Percentiles rank a stretch among this genome's conserved stretches.
These are phyloP conservation scores for Penaeus indicus DNA, from an alignment of 1,140 invertebrate genomes.

Conservation along the genomic window DNA sequence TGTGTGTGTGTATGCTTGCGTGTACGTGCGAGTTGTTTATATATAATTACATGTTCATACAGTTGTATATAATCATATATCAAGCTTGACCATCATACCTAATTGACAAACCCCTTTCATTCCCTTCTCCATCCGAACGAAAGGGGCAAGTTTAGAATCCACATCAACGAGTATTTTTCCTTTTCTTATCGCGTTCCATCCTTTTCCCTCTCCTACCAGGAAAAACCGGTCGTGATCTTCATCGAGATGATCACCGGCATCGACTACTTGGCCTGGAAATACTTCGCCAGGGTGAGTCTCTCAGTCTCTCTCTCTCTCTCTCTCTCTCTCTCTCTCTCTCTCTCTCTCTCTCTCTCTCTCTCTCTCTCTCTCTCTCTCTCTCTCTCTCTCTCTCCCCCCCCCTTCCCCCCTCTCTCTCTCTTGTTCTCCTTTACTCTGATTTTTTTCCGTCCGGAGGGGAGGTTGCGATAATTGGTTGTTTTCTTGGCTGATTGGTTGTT, in stretches of 20 bases:
- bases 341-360: too few relatives aligned
- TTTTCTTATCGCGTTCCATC: background rate
- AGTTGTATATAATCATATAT: background rate
- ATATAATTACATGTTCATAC: background rate
- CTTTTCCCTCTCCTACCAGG: background rate
- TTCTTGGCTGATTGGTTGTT: too few relatives aligned
- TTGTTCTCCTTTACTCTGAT: too few relatives aligned
- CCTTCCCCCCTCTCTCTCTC: too few relatives aligned
- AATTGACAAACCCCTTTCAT: background rate
- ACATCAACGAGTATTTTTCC: background rate
- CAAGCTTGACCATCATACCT: background rate
- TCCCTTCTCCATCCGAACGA: background rate
- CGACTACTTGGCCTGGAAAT: constrained; percentile 35
- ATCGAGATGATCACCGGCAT: constrained; percentile 4
- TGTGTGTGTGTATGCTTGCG: too few relatives aligned
- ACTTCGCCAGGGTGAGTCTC: constrained; percentile 37
- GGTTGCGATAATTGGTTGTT: too few relatives aligned
- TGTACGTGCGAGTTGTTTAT: background rate
- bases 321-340: too few relatives aligned
- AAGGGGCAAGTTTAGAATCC: too few relatives aligned
- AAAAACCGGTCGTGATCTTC: constrained; percentile 19
- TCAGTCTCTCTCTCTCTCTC: too few relatives aligned
- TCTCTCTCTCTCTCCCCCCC: too few relatives aligned
- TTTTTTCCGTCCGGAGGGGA: too few relatives aligned
- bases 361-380: too few relatives aligned